phyloP scores from a whole-genome alignment of 2,888 invertebrate species.

The Apamea monoglypha region DNA sequence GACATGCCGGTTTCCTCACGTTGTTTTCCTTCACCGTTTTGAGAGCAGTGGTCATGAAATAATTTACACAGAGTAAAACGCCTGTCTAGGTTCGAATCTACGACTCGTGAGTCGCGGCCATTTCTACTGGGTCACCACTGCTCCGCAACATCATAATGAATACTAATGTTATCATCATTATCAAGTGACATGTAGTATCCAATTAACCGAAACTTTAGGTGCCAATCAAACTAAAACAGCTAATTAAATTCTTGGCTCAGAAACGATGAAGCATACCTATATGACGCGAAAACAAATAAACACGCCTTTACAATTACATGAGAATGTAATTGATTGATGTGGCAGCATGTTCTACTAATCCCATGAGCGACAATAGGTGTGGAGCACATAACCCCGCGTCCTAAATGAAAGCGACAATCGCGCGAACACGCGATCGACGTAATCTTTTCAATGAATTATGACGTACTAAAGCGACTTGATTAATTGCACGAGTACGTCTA shows the following conservation, averaged over 20 bases:
- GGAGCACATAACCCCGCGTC: not conserved
- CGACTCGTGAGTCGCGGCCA: no score
- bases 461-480: no score
- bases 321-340: slow-evolving; percentile 3
- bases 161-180: not conserved
- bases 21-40: no score
- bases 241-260: slow-evolving; percentile 21
- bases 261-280: not conserved
- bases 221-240: not conserved
- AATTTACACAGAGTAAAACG: not conserved
- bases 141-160: not conserved
- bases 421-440: not conserved
- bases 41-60: not conserved
- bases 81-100: no score
- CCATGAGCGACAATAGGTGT: slow-evolving; percentile 4
- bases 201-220: slow-evolving; percentile 4
- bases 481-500: not conserved
- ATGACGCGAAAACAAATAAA: not conserved
- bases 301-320: not conserved
- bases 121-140: not conserved
- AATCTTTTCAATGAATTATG: not conserved
- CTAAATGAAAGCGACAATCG: not conserved
- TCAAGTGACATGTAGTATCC: not conserved
- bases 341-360: not conserved
- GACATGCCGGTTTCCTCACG: no score